Base-by-base conservation (phyloP, 2,797 vertebrate species). In the Clamator glandarius region DNA sequence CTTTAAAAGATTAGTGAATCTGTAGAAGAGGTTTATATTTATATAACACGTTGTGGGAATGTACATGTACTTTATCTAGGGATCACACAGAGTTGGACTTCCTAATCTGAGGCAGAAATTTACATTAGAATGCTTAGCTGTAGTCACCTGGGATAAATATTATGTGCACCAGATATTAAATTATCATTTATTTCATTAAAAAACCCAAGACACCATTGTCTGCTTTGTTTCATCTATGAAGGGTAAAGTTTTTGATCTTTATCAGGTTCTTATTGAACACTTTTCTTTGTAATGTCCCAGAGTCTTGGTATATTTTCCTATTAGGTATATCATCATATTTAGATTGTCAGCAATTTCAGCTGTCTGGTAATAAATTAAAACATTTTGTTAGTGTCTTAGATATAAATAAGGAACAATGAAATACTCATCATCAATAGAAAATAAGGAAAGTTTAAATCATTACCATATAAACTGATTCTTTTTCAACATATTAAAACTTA, bases 381-480 rank as follows among this genome's bases (percentile, higher is more conserved):
- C 12, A 51, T 75, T 92, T 87, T 77, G 7, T 68, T 79, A 67
- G 41, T 41, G 8, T 74, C 93, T 36, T 87, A 81, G 44, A 70
- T 79, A 16, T 79, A 90, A 93, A 77, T 83, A 86, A 58, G 9
- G 24, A 19, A 33, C n/a, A 73, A 33, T 39, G 57, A 91, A 94
- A 79, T 88, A 44, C 69, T 92, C 19, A 48, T 88, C 78, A 59
- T 17, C 69, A 52, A 84, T 48, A 69, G 46, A 23, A 81, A 42
- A 85, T 84, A 54, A 35, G 4, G 7, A 91, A 87, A 42, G 39
- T 26, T 69, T 93, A 86, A 84, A 88, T 91, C 74, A 90, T 95
- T 95, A 79, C 72, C 87, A 93, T 91, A 95, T 75, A 91, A 91
- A 93, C 67, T 86, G 61, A 59, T 23, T 92, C 25, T 87, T 93